Evolutionary conservation across 2,113 vertebrate genomes (phyloP).

Genomic region (Sylvia atricapilla): DNA sequence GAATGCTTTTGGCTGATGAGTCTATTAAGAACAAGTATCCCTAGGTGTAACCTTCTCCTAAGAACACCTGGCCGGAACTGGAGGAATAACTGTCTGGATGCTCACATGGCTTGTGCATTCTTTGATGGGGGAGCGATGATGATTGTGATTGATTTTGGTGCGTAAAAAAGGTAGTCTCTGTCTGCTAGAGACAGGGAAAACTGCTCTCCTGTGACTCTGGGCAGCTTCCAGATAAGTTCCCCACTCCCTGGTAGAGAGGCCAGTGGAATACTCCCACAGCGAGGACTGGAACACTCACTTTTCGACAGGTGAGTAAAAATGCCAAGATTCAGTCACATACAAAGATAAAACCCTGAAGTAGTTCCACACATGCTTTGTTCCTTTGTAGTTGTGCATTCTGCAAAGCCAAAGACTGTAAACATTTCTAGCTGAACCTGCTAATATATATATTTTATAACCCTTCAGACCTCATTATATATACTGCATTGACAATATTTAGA

Average conservation of each 20-base stretch:
- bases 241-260: fast-evolving
- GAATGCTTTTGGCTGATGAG: background rate
- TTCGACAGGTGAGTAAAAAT: background rate
- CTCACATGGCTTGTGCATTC: background rate
- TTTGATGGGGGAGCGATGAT: background rate
- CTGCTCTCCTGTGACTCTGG: background rate
- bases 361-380: background rate
- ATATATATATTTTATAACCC: background rate
- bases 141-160: background rate
- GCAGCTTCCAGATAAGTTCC: background rate
- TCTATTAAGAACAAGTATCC: background rate
- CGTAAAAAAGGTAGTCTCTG: background rate
- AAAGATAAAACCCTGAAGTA: background rate
- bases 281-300: background rate
- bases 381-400: background rate
- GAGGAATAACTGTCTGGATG: background rate
- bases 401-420: background rate
- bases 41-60: background rate
- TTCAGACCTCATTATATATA: background rate
- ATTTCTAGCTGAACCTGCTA: background rate
- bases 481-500: background rate
- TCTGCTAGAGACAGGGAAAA: background rate
- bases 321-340: background rate
- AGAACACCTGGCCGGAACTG: background rate
- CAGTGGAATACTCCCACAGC: background rate